Percentiles rank a stretch among this genome's conserved stretches.
Conservation (phyloP, 2,888 invertebrate genomes). For the Oeneis ivallda region DNA sequence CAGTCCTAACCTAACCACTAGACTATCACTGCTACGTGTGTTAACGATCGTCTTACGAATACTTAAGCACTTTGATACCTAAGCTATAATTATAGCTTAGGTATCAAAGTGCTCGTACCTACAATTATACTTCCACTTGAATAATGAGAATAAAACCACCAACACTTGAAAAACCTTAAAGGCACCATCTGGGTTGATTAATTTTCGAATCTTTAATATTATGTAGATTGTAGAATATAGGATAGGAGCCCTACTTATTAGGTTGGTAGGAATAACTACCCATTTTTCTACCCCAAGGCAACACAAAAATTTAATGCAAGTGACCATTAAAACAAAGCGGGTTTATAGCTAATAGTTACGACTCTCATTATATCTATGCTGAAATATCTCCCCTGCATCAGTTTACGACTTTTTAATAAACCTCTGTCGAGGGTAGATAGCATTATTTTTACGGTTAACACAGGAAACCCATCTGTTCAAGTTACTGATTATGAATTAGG, state of each 20-base stretch:
- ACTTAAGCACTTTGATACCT: too few species aligned
- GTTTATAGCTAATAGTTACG: conserved; percentile 46
- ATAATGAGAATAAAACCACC: too few species aligned
- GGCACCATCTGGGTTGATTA: not conserved
- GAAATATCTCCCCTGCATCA: conserved; percentile 56
- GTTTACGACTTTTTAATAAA: conserved; percentile 75
- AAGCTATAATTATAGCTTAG: too few species aligned
- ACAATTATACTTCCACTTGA: too few species aligned
- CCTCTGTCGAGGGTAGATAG: conserved; percentile 59
- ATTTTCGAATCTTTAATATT: not conserved
- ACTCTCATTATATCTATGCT: conserved; percentile 50
- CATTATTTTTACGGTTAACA: conserved; percentile 67
- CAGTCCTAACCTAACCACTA: too few species aligned
- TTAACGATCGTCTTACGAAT: too few species aligned
- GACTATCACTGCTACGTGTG: too few species aligned
- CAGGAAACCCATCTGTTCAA: conserved; percentile 58
- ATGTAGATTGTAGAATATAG: too few species aligned
- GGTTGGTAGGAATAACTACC: not conserved
- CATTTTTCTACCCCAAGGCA: conserved; percentile 13
- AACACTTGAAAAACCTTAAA: too few species aligned
- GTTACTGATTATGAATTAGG: conserved; percentile 42
- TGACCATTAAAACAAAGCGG: conserved; percentile 37
- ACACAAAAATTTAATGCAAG: conserved; percentile 30
- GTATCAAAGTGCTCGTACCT: too few species aligned
- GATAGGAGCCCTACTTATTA: not conserved